Evolutionary conservation across 2,797 vertebrate species (phyloP).

Genomic region (Clarias fuscus): DNA sequence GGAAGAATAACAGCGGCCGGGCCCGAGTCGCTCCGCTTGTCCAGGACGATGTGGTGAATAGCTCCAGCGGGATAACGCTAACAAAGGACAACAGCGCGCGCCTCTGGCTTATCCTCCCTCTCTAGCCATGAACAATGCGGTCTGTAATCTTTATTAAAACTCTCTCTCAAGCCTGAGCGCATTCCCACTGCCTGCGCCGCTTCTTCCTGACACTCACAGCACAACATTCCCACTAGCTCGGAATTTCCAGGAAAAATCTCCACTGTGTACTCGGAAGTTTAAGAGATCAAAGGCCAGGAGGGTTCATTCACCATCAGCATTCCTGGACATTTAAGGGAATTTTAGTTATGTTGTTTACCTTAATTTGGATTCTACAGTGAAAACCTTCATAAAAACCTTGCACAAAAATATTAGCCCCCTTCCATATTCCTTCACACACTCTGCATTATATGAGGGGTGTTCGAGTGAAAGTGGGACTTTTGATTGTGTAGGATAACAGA

Average conservation of each 20-base stretch:
- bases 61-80: conserved; percentile 80
- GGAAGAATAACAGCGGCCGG: conserved; percentile 74
- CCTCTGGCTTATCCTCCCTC: conserved; percentile 81
- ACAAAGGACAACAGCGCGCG: conserved; percentile 82
- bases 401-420: background rate
- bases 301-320: background rate
- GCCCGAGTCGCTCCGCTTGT: conserved; percentile 67
- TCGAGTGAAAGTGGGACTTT: too few relatives aligned
- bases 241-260: background rate
- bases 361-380: background rate
- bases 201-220: background rate
- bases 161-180: conserved; percentile 71
- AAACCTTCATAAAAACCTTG: background rate
- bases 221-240: background rate
- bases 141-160: conserved; percentile 83
- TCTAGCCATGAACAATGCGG: conserved; percentile 82
- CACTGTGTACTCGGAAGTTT: background rate
- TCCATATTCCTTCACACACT: background rate
- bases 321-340: background rate
- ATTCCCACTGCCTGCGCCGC: conserved; percentile 63
- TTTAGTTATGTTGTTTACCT: background rate
- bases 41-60: conserved; percentile 75
- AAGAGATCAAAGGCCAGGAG: background rate
- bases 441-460: background rate
- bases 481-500: too few relatives aligned